phyloP scores from a whole-genome alignment of 1,140 invertebrate species.

The Vanessa atalanta region DNA sequence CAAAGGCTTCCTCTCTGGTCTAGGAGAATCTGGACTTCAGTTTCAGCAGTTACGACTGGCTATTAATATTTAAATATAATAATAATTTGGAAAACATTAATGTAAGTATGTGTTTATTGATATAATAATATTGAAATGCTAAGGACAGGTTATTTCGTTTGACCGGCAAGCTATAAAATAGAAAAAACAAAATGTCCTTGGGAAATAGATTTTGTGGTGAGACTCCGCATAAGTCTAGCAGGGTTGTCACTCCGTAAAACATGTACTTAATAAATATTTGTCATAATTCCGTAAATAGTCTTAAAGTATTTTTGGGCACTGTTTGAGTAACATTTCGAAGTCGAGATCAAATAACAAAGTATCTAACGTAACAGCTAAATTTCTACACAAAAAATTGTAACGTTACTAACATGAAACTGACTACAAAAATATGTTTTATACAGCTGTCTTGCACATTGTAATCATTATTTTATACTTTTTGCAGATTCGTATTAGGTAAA shows the following conservation, averaged over 20 bases:
- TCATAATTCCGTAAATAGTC: neutral
- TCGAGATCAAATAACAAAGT: neutral
- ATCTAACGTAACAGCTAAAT: neutral
- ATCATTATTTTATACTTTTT: no score
- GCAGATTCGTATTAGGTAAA: no score
- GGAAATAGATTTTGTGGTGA: constrained; percentile 1
- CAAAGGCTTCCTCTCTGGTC: no score
- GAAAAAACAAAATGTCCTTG: constrained; percentile 14
- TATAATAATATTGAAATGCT: constrained; percentile 1
- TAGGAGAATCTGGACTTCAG: no score
- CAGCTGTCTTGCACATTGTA: no score
- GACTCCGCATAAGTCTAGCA: neutral
- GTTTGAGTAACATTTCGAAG: no score
- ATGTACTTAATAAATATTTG: neutral
- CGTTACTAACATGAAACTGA: no score
- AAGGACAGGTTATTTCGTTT: constrained; percentile 2
- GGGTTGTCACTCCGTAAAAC: neutral
- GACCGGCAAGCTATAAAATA: neutral
- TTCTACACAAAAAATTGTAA: no score
- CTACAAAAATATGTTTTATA: no score
- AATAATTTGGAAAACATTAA: neutral
- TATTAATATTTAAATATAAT: neutral
- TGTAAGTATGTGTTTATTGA: neutral
- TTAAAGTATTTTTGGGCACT: neutral
- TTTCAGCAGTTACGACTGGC: no score